Evolutionary conservation across 2,797 vertebrate genomes (phyloP).

Genomic region (Aythya fuligula): DNA sequence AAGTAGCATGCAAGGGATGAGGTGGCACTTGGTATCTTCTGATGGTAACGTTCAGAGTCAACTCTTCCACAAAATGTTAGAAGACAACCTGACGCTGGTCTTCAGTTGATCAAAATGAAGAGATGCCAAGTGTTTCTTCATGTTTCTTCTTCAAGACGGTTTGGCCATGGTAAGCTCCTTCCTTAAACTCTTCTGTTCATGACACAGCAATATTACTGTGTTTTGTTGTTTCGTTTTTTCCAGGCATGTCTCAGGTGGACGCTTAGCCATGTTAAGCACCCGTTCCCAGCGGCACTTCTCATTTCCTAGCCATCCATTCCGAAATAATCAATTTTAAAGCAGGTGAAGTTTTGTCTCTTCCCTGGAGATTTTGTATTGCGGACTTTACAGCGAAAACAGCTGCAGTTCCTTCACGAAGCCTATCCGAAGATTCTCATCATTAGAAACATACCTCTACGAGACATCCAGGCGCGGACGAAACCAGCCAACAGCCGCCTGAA

Average conservation of each 20-base stretch:
- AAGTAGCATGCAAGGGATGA: not conserved
- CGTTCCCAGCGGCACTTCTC: not conserved
- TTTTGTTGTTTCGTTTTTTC: too few species aligned
- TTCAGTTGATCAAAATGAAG: not conserved
- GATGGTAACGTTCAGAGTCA: not conserved
- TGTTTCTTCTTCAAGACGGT: not conserved
- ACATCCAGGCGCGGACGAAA: fast-evolving
- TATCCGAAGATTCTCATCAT: not conserved
- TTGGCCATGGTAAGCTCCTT: fast-evolving
- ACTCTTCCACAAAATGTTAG: not conserved
- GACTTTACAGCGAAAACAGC: not conserved
- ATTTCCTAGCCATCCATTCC: fast-evolving
- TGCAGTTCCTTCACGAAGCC: not conserved
- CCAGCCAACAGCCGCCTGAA: fast-evolving
- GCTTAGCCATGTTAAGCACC: fast-evolving
- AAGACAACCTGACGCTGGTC: fast-evolving
- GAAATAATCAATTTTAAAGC: not conserved
- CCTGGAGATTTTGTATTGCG: not conserved
- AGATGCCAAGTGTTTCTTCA: not conserved
- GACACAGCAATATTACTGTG: too few species aligned
- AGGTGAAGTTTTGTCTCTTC: not conserved
- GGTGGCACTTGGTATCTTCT: not conserved
- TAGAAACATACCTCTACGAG: not conserved
- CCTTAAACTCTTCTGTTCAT: not conserved
- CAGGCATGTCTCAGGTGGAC: not conserved